Evolutionary conservation across 2,888 invertebrate genomes (phyloP).

Genomic region (Cylloceria caligata): DNA sequence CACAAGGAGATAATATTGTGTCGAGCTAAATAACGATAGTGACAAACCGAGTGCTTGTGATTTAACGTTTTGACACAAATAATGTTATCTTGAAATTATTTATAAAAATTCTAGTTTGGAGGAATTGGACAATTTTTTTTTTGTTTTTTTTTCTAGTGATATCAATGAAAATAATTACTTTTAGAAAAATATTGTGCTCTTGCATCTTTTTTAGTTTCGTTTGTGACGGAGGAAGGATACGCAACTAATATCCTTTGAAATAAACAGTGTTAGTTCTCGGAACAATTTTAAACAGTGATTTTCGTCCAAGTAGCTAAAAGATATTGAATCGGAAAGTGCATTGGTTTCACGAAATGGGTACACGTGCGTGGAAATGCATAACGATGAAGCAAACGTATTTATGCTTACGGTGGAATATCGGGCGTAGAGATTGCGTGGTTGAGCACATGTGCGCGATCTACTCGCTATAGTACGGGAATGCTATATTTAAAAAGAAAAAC

Average conservation of each 20-base stretch:
- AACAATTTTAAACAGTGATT: neutral
- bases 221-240: neutral
- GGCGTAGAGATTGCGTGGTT: conserved; percentile 31
- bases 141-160: neutral
- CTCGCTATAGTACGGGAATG: conserved; percentile 29
- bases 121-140: neutral
- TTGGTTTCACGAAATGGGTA: conserved; percentile 33
- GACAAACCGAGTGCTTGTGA: no score
- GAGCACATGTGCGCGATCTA: conserved; percentile 59
- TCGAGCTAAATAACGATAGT: neutral
- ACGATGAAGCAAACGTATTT: conserved; percentile 16
- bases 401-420: neutral
- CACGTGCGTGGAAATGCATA: conserved; percentile 36
- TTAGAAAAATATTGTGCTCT: neutral
- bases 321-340: conserved; percentile 10
- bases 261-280: neutral
- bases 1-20: neutral
- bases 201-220: neutral
- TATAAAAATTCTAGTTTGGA: neutral
- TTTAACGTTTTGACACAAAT: no score
- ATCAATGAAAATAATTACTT: no score
- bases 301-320: neutral
- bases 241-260: neutral
- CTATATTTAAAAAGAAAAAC: conserved; percentile 11
- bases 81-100: no score